Conservation (phyloP, 2,113 vertebrate species). For the Pluvialis apricaria region DNA sequence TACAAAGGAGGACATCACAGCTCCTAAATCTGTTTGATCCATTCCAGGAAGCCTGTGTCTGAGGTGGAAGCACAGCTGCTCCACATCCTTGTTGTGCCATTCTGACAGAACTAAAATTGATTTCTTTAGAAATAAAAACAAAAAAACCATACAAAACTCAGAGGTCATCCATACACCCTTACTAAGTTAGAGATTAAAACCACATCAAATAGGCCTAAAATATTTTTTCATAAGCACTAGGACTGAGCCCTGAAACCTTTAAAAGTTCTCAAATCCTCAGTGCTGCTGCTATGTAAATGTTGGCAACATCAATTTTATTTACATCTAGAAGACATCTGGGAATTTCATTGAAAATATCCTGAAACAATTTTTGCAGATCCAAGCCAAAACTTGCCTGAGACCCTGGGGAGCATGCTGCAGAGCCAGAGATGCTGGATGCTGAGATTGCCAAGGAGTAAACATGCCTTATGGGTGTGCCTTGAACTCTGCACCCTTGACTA, state of each 20-base stretch:
- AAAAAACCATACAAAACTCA: background rate
- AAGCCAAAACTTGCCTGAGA: background rate
- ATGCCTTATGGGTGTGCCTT: background rate
- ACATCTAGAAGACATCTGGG: background rate
- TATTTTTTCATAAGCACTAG: background rate
- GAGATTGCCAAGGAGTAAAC: background rate
- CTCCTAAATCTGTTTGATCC: background rate
- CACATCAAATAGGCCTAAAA: background rate
- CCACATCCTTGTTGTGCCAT: background rate
- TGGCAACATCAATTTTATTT: background rate
- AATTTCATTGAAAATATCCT: background rate
- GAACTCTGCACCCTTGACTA: background rate
- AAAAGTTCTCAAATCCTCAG: background rate
- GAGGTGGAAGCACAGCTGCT: background rate
- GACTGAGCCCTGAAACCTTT: background rate
- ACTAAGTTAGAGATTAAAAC: background rate
- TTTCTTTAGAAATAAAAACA: background rate
- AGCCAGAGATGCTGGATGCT: background rate
- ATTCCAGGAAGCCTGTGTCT: background rate
- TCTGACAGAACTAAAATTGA: background rate
- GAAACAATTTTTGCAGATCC: background rate
- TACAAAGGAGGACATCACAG: background rate
- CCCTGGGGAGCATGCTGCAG: background rate
- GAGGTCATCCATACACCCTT: background rate
- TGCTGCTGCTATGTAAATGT: background rate